Evolutionary conservation across 2,113 vertebrate genomes (phyloP), one percentile per base, ranked within the genome.

Genomic region (Anolis sagrei): DNA sequence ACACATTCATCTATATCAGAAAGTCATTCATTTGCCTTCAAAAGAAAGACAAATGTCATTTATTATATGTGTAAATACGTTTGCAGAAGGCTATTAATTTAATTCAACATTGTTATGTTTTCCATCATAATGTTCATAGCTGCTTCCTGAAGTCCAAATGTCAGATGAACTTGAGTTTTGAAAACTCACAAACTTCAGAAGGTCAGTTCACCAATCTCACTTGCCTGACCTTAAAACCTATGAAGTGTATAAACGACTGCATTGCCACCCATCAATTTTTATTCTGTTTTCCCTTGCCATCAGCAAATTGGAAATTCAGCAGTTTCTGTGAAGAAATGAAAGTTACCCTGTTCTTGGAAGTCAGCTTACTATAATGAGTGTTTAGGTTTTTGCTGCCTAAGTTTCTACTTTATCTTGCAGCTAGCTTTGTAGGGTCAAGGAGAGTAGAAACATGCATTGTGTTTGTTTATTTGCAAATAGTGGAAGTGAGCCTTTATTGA

Each of bases 151-250:
- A 76, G 10, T 66, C 21, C 39, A 84, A 84, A 84, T 76, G 73
- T 66, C 61, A 84, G 66, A 51, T 1, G 13, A 62, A 36, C 39
- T 66, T 8, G 48, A 76, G 66, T 19, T 66, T 64, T 76, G 36
- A 76, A 76, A 48, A 5, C 27, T 23, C 54, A 66, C 7, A 7
- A 66, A 49, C 61, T 66, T 76, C 44, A 34, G 36, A 83, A 83
- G 73, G 81, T 82, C 58, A 84, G 18, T 68, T 66, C 19, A 34
- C 29, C 21, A 49, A 73, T 76, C 39, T 76, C 10, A 2, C 73
- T 76, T 83, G 36, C 61, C 49, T 84, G 82, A 76, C 82, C 82
- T 84, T 76, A 76, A 84, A 76, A 66, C 34, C 73, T 76, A 14
- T 84, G 61, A 76, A 66, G 82, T 76, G 23, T 49, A 84, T 66